Evolutionary conservation across 2,113 vertebrate genomes (phyloP), one percentile per base, ranked within the genome.

Genomic region (Burhinus oedicnemus): DNA sequence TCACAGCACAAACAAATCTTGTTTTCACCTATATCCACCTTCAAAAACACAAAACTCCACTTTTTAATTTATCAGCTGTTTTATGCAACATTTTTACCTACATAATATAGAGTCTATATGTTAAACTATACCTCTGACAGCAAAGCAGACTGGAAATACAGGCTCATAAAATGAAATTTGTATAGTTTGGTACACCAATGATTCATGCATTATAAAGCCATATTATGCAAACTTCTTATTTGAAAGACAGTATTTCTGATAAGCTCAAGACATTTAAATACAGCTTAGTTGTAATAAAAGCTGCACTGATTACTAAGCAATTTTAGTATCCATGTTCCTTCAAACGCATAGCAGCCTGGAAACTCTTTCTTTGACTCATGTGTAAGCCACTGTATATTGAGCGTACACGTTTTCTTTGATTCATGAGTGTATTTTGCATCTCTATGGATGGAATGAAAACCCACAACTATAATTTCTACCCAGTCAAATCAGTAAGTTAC

Each of bases 1-100:
- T 98, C 96, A 97, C 99, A 99, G 95, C 99, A 99, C 82, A 99
- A 97, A 95, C 99, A 99, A 93, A 98, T 93, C 75, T 98, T 98
- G 15, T 90, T 96, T 97, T 98, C 98, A 49, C 93, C 97, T 38
- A 94, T 38, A 30, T 98, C 98, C 94, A 98, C 98, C 99, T 99
- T 93, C 17, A 97, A 96, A 36, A 92, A 86, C 29, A 85, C 77
- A 64, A 52, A 78, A 69, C 6, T 60, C 54, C 42, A 21, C 2
- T 30, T 86, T 81, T 83, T 30, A 75, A 79, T 90, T 42, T 75
- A 88, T 60, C 65, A n/a, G 8, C n/a, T 66, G 4, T 26, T 94
- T 70, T 58, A 64, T 13, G 22, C 32, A 87, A 30, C 26, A 55
- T 9, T 64, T 92, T 78, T 45, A 55, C 36, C 27, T 69, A 23